Evolutionary conservation across 2,113 vertebrate species (phyloP), one percentile per base, ranked within the genome.

Genomic region (Cairina moschata): DNA sequence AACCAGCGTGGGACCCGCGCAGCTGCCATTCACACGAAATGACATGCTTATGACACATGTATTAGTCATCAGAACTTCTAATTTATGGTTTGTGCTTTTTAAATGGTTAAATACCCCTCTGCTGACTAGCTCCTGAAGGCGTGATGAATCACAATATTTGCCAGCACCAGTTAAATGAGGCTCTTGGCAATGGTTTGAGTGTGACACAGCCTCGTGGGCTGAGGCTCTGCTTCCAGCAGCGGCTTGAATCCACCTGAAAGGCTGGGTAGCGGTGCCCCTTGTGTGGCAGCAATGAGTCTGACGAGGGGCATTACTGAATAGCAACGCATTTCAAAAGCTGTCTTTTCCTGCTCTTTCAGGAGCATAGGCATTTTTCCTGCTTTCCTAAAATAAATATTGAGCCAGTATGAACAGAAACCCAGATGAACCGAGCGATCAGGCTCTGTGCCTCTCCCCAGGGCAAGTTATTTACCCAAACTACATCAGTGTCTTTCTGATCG

Each of bases 391-490:
- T 91, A 86, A 62, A 50, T 38, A 86, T 62, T 15, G 91, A 83
- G 36, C 38, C 93, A 56, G 48, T 72, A 81, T 60, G 59, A 97
- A 42, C 42, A 94, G 72, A 93, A 91, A 94, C 8, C 36, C 56
- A 86, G 77, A 65, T 0, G 16, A 80, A 86, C 44, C 22, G 18
- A 86, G 44, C 63, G 52, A n/a, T 38, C n/a, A 62, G 36, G 17
- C 54, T 34, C 63, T 89, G 58, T 48, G 54, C 52, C 44, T 68
- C 36, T 74, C 34, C 60, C 29, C 52, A 93, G 63, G 56, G 25
- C n/a, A 72, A 94, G 73, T 59, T 96, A 78, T 90, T 96, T 78
- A 84, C 71, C 31, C 55, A 90, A 88, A 96, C 67, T 56, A 67
- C 71, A 94, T 50, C 58, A 69, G 63, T 34, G 58, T 22, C 20